Percentiles rank a stretch among this genome's conserved stretches.
These are phyloP conservation scores for Paradisaea rubra DNA, from an alignment of 2,113 vertebrate species.

Conservation along the genomic window DNA sequence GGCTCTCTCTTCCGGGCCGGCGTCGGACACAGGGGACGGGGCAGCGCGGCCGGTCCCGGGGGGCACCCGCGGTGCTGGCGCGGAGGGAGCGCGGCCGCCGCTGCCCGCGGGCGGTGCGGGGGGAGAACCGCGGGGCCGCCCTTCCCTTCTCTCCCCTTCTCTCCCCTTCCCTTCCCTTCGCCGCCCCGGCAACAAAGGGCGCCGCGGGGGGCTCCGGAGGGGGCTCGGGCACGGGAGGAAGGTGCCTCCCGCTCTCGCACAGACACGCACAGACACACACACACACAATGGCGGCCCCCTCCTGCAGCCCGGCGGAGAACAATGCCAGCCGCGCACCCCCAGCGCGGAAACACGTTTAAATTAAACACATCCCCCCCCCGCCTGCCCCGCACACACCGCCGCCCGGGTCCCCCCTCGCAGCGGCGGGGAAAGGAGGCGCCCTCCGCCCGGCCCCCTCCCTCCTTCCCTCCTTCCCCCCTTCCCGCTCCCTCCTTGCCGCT, in stretches of 20 bases:
- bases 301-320: too few relatives aligned
- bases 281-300: too few relatives aligned
- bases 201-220: background rate
- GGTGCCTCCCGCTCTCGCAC: background rate
- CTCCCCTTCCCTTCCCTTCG: background rate
- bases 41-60: background rate
- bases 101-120: background rate
- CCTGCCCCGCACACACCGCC: too few relatives aligned
- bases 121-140: background rate
- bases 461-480: too few relatives aligned
- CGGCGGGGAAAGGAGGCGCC: too few relatives aligned
- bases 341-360: too few relatives aligned
- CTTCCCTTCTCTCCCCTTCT: background rate
- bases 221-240: background rate
- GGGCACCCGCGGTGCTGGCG: background rate
- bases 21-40: background rate
- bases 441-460: too few relatives aligned
- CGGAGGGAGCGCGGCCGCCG: background rate
- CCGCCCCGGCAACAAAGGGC: background rate
- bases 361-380: too few relatives aligned
- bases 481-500: too few relatives aligned
- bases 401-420: too few relatives aligned
- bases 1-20: conserved; percentile 5
- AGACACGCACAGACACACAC: background rate
- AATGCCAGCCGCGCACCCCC: too few relatives aligned